Evolutionary conservation across 2,888 invertebrate species (phyloP).

Genomic region (Noctua comes): DNA sequence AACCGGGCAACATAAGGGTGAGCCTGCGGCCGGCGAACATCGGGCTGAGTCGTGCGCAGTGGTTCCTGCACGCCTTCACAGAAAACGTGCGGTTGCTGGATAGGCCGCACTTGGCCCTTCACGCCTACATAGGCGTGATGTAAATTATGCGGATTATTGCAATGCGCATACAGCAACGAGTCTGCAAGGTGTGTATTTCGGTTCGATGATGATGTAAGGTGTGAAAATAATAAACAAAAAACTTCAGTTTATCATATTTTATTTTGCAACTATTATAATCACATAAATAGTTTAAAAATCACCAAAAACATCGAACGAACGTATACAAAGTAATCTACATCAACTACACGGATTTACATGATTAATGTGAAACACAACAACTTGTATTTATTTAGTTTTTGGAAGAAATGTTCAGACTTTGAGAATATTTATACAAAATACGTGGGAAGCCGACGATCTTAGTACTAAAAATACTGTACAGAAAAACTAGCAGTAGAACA

Average conservation of each 20-base stretch:
- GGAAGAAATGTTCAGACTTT: slow-evolving; percentile 60
- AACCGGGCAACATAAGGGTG: too few relatives aligned
- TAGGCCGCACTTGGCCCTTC: too few relatives aligned
- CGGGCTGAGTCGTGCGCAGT: too few relatives aligned
- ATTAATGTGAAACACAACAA: slow-evolving; percentile 57
- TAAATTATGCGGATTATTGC: neutral
- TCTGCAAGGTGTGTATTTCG: neutral
- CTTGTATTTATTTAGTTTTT: slow-evolving; percentile 44
- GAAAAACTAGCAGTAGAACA: neutral
- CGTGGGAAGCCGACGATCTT: slow-evolving; percentile 16
- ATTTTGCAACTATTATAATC: slow-evolving; percentile 66
- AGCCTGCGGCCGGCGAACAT: too few relatives aligned
- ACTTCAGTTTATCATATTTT: slow-evolving; percentile 55
- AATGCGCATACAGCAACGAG: neutral
- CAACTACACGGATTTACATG: slow-evolving; percentile 45
- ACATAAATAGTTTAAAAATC: slow-evolving; percentile 65
- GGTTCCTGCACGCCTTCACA: too few relatives aligned
- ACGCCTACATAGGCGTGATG: too few relatives aligned
- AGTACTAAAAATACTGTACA: neutral
- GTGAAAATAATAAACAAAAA: slow-evolving; percentile 13
- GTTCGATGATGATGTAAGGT: neutral
- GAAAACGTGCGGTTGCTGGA: too few relatives aligned
- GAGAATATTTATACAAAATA: slow-evolving; percentile 54
- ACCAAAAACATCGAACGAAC: slow-evolving; percentile 67
- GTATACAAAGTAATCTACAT: slow-evolving; percentile 62